These are phyloP conservation scores for Cladorhizidae sp. DNA, from an alignment of 37 sponge, comb jelly and placozoan species.

Conservation along the genomic window DNA sequence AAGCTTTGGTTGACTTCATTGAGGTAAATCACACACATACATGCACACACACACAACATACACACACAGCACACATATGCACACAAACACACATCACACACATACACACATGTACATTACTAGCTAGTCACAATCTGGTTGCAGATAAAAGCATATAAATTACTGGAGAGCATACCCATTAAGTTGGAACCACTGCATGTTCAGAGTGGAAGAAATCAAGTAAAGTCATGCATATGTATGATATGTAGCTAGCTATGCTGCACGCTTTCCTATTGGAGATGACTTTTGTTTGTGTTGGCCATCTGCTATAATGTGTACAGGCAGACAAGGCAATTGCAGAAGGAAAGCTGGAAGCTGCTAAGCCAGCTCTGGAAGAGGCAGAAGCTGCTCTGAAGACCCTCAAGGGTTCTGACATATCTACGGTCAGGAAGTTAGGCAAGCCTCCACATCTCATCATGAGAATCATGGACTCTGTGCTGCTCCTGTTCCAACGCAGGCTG, in stretches of 20 bases:
- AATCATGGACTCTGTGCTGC: constrained; percentile 95
- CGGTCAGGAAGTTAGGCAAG: constrained; percentile 92
- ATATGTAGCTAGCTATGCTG: too few species aligned
- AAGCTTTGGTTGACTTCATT: constrained; percentile 95
- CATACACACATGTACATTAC: neutral
- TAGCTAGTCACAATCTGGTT: too few species aligned
- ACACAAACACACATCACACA: neutral
- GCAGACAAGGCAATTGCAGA: constrained; percentile 92
- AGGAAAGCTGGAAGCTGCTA: constrained; percentile 87
- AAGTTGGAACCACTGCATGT: too few species aligned
- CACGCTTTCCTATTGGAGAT: too few species aligned
- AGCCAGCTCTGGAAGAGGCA: constrained; percentile 97
- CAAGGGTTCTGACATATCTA: constrained; percentile 95
- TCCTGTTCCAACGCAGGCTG: constrained; percentile 87
- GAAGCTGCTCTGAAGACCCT: constrained; percentile 96
- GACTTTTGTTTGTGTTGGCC: neutral
- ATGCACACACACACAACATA: neutral
- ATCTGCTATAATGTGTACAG: constrained; percentile 11
- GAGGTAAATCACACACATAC: constrained; percentile 26
- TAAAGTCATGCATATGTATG: too few species aligned
- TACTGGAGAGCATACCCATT: too few species aligned
- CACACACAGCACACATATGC: neutral
- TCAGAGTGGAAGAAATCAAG: too few species aligned
- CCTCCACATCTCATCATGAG: constrained; percentile 99
- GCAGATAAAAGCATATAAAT: too few species aligned